Percentiles rank a stretch among this genome's conserved stretches.
phyloP scores from a whole-genome alignment of 2,888 invertebrate species.

The Eueremaeus valkanovi region DNA sequence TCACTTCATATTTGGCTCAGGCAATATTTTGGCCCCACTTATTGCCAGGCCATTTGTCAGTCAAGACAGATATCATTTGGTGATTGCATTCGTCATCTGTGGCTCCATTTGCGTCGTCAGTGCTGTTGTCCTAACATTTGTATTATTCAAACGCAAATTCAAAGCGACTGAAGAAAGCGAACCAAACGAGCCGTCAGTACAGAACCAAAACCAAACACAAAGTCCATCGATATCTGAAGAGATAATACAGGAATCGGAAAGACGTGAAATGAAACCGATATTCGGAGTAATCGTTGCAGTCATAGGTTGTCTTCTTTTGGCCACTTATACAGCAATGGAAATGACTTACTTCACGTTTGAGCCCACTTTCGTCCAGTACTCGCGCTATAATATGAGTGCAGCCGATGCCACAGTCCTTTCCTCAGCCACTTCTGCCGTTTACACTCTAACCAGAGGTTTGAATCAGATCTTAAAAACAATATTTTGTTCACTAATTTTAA shows the following conservation, averaged over 20 bases:
- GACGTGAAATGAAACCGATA: background rate
- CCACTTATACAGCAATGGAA: constrained; percentile 25
- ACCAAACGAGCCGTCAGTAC: too few species aligned
- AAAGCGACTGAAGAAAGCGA: background rate
- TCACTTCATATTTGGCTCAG: background rate
- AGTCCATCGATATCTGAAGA: background rate
- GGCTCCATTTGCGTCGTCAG: background rate
- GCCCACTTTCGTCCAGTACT: constrained; percentile 24
- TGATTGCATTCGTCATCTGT: background rate
- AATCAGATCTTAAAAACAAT: background rate
- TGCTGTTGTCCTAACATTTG: constrained; percentile 18
- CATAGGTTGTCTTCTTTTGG: constrained; percentile 21
- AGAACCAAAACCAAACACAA: background rate
- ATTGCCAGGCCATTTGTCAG: constrained; percentile 7
- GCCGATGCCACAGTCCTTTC: constrained; percentile 7
- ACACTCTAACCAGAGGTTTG: constrained; percentile 24
- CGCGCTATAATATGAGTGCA: constrained; percentile 21
- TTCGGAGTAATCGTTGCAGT: background rate
- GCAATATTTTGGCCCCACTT: background rate
- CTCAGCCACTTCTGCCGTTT: constrained; percentile 4
- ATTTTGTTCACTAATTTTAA: background rate
- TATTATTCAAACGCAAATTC: background rate
- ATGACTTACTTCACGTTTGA: constrained; percentile 27
- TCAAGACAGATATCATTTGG: background rate
- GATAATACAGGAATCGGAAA: constrained; percentile 8